A percentile compares a stretch with the other conserved stretches of the same genome.
Conservation (phyloP, 2,888 invertebrate genomes). For the Dryobota labecula region DNA sequence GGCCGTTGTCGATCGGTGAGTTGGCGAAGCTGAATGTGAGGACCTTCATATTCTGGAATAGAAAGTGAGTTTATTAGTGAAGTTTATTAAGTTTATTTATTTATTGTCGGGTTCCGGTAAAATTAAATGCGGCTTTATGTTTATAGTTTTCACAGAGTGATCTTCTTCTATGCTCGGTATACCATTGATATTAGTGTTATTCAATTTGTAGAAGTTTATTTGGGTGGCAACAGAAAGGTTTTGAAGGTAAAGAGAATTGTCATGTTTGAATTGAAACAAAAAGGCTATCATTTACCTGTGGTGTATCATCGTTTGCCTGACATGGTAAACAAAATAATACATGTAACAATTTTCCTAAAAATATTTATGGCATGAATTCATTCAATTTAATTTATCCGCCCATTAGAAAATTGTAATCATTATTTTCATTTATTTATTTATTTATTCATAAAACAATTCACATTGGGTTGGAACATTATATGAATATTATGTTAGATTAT, state of each 20-base stretch:
- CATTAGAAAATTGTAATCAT: too few species aligned
- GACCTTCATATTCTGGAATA: slow-evolving; percentile 95
- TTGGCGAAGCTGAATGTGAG: slow-evolving; percentile 97
- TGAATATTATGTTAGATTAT: too few species aligned
- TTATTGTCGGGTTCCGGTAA: too few species aligned
- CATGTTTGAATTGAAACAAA: neutral
- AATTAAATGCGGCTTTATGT: neutral
- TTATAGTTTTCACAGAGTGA: neutral
- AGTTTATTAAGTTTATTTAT: too few species aligned
- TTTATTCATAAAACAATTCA: neutral
- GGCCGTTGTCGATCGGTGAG: slow-evolving; percentile 94
- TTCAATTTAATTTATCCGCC: neutral
- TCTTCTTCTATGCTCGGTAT: too few species aligned
- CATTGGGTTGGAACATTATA: neutral
- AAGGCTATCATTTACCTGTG: neutral
- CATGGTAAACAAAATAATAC: neutral
- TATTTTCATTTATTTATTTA: neutral
- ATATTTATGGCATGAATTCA: neutral
- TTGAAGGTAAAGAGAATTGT: neutral
- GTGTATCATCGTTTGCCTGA: neutral
- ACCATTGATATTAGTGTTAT: neutral
- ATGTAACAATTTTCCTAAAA: neutral
- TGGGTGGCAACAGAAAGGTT: neutral
- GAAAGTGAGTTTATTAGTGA: neutral
- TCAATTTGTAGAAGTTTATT: neutral